phyloP scores from a whole-genome alignment of 2,888 invertebrate genomes.

The Lepidocyrtoides sp. region DNA sequence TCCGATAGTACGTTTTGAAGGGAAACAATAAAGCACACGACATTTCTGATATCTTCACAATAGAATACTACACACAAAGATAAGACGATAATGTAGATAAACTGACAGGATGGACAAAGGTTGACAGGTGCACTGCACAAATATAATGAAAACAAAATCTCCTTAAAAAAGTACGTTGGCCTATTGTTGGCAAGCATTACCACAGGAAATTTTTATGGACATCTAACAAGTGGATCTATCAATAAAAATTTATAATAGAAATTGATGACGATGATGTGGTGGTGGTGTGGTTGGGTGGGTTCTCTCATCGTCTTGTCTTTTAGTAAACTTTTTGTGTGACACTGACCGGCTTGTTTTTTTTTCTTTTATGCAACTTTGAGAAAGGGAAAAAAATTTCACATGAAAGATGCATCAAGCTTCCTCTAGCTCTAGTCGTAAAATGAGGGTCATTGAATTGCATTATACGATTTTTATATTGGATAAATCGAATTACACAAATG shows the following conservation, averaged over 20 bases:
- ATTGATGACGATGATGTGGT: neutral
- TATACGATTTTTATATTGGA: neutral
- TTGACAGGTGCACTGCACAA: slow-evolving; percentile 3
- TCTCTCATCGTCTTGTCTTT: neutral
- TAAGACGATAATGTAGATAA: neutral
- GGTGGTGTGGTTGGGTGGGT: slow-evolving; percentile 21
- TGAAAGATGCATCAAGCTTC: slow-evolving; percentile 14
- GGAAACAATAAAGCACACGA: neutral
- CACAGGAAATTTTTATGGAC: slow-evolving; percentile 3
- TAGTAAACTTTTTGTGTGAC: neutral
- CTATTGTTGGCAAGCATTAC: slow-evolving; percentile 14
- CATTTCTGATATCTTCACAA: neutral
- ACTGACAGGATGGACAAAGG: neutral
- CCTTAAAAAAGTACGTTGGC: slow-evolving; percentile 16
- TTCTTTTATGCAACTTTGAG: neutral
- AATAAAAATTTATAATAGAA: slow-evolving; percentile 19
- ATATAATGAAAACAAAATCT: neutral
- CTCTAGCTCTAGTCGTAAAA: slow-evolving; percentile 2
- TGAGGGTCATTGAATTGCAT: slow-evolving; percentile 49
- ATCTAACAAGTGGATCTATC: neutral
- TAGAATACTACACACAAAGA: neutral
- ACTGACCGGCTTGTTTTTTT: slow-evolving; percentile 43
- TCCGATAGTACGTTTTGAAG: neutral
- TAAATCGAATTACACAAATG: too few species aligned
- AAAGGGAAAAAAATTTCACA: neutral